A percentile compares a stretch with the other conserved stretches of the same genome.
These are phyloP conservation scores for Alloscopus bannaensis DNA, from an alignment of 2,888 invertebrate species.

Conservation along the genomic window DNA sequence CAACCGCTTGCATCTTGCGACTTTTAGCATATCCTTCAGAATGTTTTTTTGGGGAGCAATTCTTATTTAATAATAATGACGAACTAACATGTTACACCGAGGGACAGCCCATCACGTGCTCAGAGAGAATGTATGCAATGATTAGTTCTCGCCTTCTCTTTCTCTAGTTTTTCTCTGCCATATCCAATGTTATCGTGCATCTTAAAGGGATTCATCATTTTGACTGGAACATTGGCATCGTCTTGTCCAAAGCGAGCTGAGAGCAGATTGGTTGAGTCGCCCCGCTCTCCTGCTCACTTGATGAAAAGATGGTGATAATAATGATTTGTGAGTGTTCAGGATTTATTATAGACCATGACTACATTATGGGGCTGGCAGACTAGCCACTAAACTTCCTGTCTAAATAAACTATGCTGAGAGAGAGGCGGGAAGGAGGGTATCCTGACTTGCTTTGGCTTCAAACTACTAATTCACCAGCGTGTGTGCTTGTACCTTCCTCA, in stretches of 20 bases:
- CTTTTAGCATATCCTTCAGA: background rate
- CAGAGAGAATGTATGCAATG: conserved; percentile 16
- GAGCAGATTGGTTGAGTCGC: background rate
- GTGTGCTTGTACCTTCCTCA: too few species aligned
- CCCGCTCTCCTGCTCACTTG: background rate
- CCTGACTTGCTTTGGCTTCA: too few species aligned
- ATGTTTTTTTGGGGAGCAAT: background rate
- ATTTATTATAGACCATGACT: conserved; percentile 34
- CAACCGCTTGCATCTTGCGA: background rate
- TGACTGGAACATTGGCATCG: conserved; percentile 7
- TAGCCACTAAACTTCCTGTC: background rate
- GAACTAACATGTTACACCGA: too few species aligned
- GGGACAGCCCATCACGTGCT: background rate
- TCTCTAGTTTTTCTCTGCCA: background rate
- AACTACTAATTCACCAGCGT: too few species aligned
- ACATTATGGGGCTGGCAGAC: conserved; percentile 22
- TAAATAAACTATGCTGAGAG: background rate
- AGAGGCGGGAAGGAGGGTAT: background rate
- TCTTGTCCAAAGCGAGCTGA: background rate
- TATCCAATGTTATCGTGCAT: background rate
- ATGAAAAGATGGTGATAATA: conserved; percentile 13
- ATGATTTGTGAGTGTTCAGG: conserved; percentile 36
- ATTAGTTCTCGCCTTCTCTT: conserved; percentile 10
- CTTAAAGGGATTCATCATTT: conserved; percentile 17
- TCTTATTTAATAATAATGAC: conserved; percentile 14